These are phyloP conservation scores for Sympetrum striolatum DNA, from an alignment of 2,888 invertebrate genomes.

Conservation along the genomic window DNA sequence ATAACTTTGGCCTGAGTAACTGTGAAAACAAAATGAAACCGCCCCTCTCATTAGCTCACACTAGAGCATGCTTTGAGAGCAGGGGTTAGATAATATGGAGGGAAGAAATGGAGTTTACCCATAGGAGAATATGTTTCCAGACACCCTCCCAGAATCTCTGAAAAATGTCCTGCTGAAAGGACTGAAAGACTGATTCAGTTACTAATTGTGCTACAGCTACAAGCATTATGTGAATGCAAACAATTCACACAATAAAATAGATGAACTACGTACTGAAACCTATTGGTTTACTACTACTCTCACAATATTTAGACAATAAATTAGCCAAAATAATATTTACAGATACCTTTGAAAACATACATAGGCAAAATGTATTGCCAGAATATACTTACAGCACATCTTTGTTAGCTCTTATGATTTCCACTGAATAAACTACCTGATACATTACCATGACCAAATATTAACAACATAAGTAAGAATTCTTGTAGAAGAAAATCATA, in stretches of 20 bases:
- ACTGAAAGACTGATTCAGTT: no score
- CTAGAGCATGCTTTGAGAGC: not conserved
- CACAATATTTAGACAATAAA: not conserved
- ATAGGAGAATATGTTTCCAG: not conserved
- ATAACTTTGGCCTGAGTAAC: conserved; percentile 91
- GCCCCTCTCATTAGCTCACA: conserved; percentile 3
- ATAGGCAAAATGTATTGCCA: not conserved
- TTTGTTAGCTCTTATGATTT: no score
- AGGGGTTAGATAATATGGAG: not conserved
- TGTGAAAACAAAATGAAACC: conserved; percentile 72
- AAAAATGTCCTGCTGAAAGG: no score
- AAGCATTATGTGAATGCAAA: not conserved
- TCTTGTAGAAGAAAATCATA: no score
- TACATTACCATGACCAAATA: no score
- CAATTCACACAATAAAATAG: not conserved
- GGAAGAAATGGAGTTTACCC: not conserved
- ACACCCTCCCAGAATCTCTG: not conserved
- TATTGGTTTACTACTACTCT: not conserved
- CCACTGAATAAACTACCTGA: no score
- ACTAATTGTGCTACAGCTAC: no score
- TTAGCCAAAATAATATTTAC: not conserved
- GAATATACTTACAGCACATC: not conserved
- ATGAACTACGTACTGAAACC: not conserved
- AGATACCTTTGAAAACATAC: conserved; percentile 2
- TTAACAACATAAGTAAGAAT: no score